Conservation (phyloP, 1,140 invertebrate genomes). For the Nasonia longicornis region DNA sequence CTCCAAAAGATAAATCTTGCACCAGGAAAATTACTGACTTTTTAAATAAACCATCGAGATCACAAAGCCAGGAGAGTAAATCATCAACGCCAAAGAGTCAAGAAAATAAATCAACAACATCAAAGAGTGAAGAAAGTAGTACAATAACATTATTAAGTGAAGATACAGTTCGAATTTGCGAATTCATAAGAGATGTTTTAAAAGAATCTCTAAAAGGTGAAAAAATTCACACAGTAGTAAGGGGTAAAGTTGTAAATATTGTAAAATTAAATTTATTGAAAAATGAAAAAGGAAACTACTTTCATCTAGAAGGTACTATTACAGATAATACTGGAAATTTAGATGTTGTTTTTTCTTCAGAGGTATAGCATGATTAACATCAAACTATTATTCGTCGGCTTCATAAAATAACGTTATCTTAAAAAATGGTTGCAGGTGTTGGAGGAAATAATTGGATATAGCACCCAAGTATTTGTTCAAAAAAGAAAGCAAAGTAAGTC, state of each 20-base stretch:
- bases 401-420: not conserved
- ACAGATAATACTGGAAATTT: constrained; percentile 57
- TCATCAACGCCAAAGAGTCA: not conserved
- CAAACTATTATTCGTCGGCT: too few species aligned
- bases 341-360: constrained; percentile 57
- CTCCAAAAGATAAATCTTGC: constrained; percentile 37
- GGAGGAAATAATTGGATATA: constrained; percentile 58
- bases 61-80: not conserved
- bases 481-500: constrained; percentile 58
- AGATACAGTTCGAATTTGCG: constrained; percentile 48
- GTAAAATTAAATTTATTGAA: constrained; percentile 53
- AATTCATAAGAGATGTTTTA: constrained; percentile 54
- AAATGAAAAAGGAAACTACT: constrained; percentile 52
- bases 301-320: constrained; percentile 54
- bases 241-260: constrained; percentile 51
- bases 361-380: constrained; percentile 49
- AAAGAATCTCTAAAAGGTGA: constrained; percentile 40
- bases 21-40: constrained; percentile 53
- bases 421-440: constrained; percentile 49
- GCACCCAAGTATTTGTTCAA: constrained; percentile 55
- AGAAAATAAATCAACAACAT: not conserved
- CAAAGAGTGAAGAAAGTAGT: not conserved
- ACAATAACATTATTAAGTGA: not conserved
- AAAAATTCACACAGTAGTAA: constrained; percentile 49
- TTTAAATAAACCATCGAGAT: not conserved